A percentile compares a stretch with the other conserved stretches of the same genome.
These are phyloP conservation scores for Bombus consobrinus DNA, from an alignment of 1,140 invertebrate species.

Conservation along the genomic window DNA sequence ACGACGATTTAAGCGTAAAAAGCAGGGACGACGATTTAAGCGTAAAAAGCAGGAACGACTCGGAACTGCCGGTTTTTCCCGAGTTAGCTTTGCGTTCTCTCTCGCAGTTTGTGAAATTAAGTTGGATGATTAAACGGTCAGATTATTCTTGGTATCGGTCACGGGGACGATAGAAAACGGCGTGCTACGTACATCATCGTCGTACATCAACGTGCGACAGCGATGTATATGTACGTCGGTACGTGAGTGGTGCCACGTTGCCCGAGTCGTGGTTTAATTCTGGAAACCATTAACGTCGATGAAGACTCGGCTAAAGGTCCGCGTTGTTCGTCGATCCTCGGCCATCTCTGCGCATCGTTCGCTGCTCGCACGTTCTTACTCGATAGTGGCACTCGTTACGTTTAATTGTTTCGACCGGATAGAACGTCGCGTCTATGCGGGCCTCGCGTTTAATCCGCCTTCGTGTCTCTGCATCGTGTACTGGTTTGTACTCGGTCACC, in stretches of 20 bases:
- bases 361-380: constrained; percentile 57
- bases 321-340: constrained; percentile 68
- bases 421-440: constrained; percentile 24
- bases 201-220: constrained; percentile 35
- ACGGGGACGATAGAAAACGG: neutral
- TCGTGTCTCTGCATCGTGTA: neutral
- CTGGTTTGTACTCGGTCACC: neutral
- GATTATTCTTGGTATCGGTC: constrained; percentile 35
- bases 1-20: neutral
- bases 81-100: neutral
- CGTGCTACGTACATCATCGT: constrained; percentile 18
- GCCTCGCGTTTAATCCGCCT: constrained; percentile 9
- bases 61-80: neutral
- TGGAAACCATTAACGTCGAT: constrained; percentile 74
- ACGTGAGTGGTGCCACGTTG: constrained; percentile 43
- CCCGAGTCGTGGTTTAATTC: constrained; percentile 66
- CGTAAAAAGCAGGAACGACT: neutral
- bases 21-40: neutral
- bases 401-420: constrained; percentile 60
- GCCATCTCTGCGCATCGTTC: constrained; percentile 54
- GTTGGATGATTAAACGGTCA: constrained; percentile 24
- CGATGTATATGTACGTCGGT: constrained; percentile 20
- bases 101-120: neutral
- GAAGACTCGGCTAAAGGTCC: constrained; percentile 68
- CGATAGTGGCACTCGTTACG: constrained; percentile 60